phyloP scores from a whole-genome alignment of 2,797 vertebrate species.

The Coregonus suidteri region DNA sequence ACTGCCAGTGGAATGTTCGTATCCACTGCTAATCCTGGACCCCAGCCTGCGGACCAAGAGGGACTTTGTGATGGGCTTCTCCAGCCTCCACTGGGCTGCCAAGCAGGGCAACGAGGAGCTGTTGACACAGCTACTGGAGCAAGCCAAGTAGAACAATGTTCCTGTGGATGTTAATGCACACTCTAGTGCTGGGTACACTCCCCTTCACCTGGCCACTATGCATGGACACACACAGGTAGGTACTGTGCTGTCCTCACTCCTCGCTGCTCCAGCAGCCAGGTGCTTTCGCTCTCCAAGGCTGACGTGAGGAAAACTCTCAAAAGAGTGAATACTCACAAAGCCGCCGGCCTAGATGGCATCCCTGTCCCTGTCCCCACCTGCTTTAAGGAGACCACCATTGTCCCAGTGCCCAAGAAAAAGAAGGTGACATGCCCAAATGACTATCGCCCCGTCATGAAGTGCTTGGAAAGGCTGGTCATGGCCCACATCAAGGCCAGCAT shows the following conservation, averaged over 20 bases:
- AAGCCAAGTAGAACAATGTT: constrained; percentile 82
- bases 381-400: no score
- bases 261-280: constrained; percentile 72
- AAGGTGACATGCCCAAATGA: no score
- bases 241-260: constrained; percentile 36
- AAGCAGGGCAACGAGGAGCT: constrained; percentile 92
- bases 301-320: constrained; percentile 82
- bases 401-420: no score
- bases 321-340: no score
- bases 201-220: constrained; percentile 94
- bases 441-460: no score
- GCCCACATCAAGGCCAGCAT: no score
- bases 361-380: no score
- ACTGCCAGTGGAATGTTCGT: constrained; percentile 89
- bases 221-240: constrained; percentile 89
- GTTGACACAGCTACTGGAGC: constrained; percentile 84
- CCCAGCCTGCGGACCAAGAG: constrained; percentile 84
- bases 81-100: constrained; percentile 95
- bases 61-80: constrained; percentile 95
- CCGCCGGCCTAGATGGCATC: constrained; percentile 47
- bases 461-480: no score
- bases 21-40: constrained; percentile 83
- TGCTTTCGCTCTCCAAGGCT: constrained; percentile 94
- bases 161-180: constrained; percentile 86
- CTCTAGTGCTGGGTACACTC: constrained; percentile 89